Base-by-base conservation (phyloP, 2,113 vertebrate species). In the Rhynchomys soricoides region DNA sequence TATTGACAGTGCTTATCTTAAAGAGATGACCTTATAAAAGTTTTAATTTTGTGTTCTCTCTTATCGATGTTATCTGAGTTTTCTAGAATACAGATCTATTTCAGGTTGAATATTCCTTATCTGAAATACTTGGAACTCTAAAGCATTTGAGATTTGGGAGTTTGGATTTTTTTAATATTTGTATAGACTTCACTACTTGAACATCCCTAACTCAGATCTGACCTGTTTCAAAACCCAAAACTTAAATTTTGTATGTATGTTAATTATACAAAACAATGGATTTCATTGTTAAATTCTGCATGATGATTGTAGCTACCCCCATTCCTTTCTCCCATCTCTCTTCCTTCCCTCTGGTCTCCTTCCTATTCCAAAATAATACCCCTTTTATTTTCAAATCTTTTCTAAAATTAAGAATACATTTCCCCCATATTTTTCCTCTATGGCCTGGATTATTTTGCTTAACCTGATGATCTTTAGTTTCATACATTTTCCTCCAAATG, bases 31-130 rank as follows among this genome's bases (percentile, higher is more conserved):
- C 24, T 55, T 17, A 66, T 55, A 34, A 94, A 94, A 43, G 11
- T 92, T 95, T 94, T 95, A 59, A 78, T 52, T 24, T 82, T 96
- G 10, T 34, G 26, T 94, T 77, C n/a, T 83, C 37, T 7, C 55
- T 50, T 59, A 10, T 59, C 5, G 40, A n/a, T 73, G 0, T 95
- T 59, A 90, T 96, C 55, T 93, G n/a, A 66, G 81, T 93, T 96
- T 90, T 87, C 71, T 74, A 66, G 78, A 90, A 68, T 92, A 43
- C 6, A 29, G 57, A 81, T 94, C 64, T 73, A 81, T 90, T 73
- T 70, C 70, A 52, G 17, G 7, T 86, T 66, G 10, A 93, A 13
- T 52, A 62, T 66, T 62, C 52, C 31, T 74, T 86, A 86, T 93
- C 43, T 50, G 64, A 64, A 86, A 75, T 74, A 57, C 57, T 64